These are phyloP conservation scores for Coleophora deauratella DNA, from an alignment of 2,888 invertebrate genomes.

Conservation along the genomic window DNA sequence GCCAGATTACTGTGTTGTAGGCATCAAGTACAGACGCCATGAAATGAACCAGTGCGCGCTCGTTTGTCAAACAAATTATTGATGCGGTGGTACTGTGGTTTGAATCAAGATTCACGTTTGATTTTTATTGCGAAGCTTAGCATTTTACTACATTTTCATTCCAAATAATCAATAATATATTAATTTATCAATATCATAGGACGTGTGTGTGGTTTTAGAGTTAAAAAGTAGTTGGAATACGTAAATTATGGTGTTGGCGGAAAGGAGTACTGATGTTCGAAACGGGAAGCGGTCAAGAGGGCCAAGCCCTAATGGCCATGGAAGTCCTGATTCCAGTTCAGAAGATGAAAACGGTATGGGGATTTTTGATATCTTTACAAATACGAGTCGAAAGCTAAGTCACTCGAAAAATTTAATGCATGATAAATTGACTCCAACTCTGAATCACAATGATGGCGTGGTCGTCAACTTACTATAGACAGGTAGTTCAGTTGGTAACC, in stretches of 20 bases:
- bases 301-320: conserved; percentile 91
- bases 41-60: conserved; percentile 40
- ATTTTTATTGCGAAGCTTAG: conserved; percentile 61
- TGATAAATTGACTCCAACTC: too few species aligned
- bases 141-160: conserved; percentile 31
- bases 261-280: conserved; percentile 88
- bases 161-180: conserved; percentile 21
- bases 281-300: conserved; percentile 93
- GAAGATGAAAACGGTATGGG: conserved; percentile 88
- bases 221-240: conserved; percentile 3
- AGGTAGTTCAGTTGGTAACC: too few species aligned
- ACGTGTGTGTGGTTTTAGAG: conserved; percentile 14
- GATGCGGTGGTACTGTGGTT: conserved; percentile 76
- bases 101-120: conserved; percentile 75
- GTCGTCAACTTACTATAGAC: too few species aligned
- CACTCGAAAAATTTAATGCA: too few species aligned
- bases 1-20: not conserved
- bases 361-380: conserved; percentile 11
- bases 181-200: not conserved
- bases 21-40: conserved; percentile 49
- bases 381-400: too few species aligned
- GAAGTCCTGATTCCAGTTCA: conserved; percentile 86
- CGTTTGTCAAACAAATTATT: conserved; percentile 64
- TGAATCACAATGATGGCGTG: too few species aligned
- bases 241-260: conserved; percentile 88